Percentiles rank a stretch among this genome's conserved stretches.
Conservation (phyloP, 2,797 vertebrate genomes). For the Peromyscus attwateri region DNA sequence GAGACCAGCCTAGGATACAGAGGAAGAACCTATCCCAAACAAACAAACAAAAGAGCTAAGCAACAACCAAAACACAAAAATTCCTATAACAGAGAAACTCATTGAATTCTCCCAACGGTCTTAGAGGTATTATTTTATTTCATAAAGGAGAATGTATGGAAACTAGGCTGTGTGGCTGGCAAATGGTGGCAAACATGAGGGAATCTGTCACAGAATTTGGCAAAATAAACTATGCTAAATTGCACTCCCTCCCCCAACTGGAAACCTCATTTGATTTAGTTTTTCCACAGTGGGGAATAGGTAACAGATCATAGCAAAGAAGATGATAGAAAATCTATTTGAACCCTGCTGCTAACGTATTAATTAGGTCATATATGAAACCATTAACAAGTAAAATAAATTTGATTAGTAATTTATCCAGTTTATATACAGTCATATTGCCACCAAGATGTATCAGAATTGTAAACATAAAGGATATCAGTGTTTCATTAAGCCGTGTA, state of each 20-base stretch:
- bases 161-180: neutral
- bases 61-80: neutral
- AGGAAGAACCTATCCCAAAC: neutral
- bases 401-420: neutral
- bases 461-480: neutral
- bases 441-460: neutral
- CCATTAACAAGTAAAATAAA: slow-evolving; percentile 20
- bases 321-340: neutral
- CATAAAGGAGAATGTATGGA: neutral
- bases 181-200: neutral
- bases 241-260: neutral
- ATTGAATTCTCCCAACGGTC: neutral
- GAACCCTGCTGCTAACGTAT: neutral
- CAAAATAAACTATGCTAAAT: neutral
- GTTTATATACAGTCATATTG: neutral
- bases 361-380: slow-evolving; percentile 37
- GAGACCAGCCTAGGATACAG: neutral
- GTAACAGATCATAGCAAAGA: neutral
- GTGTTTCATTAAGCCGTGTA: neutral
- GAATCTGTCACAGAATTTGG: neutral
- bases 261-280: neutral
- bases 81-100: neutral
- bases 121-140: neutral
- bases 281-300: neutral
- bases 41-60: neutral